These are phyloP conservation scores for Drosophila burlai DNA, from an alignment of 1,140 invertebrate species.

Conservation along the genomic window DNA sequence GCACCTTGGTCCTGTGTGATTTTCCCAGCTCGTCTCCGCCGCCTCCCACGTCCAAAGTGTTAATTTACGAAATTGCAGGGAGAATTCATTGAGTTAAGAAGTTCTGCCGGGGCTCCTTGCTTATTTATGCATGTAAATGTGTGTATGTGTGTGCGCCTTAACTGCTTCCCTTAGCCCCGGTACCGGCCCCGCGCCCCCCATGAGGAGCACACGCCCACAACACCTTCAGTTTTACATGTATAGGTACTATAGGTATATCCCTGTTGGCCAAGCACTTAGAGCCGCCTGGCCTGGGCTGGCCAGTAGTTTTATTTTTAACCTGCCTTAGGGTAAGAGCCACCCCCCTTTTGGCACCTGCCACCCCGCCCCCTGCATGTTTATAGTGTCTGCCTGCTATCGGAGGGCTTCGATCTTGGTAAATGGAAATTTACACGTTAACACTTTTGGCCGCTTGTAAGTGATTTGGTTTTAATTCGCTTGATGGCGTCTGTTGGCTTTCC, in stretches of 20 bases:
- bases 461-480: conserved; percentile 83
- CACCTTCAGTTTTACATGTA: conserved; percentile 51
- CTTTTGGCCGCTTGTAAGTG: conserved; percentile 83
- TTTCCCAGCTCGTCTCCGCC: conserved; percentile 38
- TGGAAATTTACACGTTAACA: conserved; percentile 83
- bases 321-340: not conserved
- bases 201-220: conserved; percentile 18
- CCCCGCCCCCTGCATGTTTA: conserved; percentile 64
- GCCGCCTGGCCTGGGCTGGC: conserved; percentile 24
- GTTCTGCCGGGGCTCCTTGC: conserved; percentile 39
- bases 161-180: conserved; percentile 8
- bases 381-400: conserved; percentile 73
- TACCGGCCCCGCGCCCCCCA: not conserved
- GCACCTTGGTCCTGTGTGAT: conserved; percentile 23
- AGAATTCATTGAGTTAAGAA: conserved; percentile 83
- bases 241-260: conserved; percentile 30
- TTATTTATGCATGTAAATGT: conserved; percentile 82
- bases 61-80: conserved; percentile 80
- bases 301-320: conserved; percentile 70
- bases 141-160: conserved; percentile 37
- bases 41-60: conserved; percentile 57
- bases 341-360: not conserved
- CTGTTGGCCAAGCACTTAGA: conserved; percentile 48
- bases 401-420: conserved; percentile 79
- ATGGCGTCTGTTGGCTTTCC: conserved; percentile 72